Base-by-base conservation (phyloP, 2,797 vertebrate genomes). In the Gadopsis marmoratus region DNA sequence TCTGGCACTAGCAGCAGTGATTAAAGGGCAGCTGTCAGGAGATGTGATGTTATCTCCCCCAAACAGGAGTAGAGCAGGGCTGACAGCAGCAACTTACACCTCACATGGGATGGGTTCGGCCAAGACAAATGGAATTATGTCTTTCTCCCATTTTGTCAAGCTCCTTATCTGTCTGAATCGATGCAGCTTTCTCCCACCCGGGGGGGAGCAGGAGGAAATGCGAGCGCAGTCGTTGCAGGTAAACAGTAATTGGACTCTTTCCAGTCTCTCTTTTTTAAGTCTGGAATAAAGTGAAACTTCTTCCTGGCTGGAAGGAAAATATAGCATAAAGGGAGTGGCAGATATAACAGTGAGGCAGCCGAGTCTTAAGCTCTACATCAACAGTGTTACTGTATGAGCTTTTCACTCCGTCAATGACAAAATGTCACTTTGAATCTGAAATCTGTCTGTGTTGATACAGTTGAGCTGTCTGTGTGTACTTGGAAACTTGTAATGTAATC, bases 81-180 rank as follows among this genome's bases (percentile, higher is more conserved):
- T 90, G 91, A 92, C 90, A 92, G 90, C 91, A 86, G 88, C 86
- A 86, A 86, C 89, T 84, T 74, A 85, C 80, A 74, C 81, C 89
- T 83, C 86, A 76, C 85, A 60, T 84, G 79, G 91, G 90, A 93
- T 78, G 79, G 82, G 66, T 89, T 85, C 41, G 64, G 90, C 88
- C 87, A 91, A 93, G 90, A 94, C 93, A 94, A 94, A 94, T 92
- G 88, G 86, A 92, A 91, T 91, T 82, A 93, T 90, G 85, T 90
- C 79, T 89, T 87, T 73, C 85, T 86, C 77, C 85, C 76, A 62
- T 89, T 93, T 89, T 88, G 84, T 92, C 86, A 91, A 88, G 83
- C 70, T 17, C 78, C 87, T 91, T 92, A 93, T 93, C 90, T 86
- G 83, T 92, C 82, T 76, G 87, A 92, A 93, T 93, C 89, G 29